Percentiles rank a stretch among this genome's conserved stretches.
Evolutionary conservation across 2,888 invertebrate genomes (phyloP).

Genomic region (Proisotoma minuta): DNA sequence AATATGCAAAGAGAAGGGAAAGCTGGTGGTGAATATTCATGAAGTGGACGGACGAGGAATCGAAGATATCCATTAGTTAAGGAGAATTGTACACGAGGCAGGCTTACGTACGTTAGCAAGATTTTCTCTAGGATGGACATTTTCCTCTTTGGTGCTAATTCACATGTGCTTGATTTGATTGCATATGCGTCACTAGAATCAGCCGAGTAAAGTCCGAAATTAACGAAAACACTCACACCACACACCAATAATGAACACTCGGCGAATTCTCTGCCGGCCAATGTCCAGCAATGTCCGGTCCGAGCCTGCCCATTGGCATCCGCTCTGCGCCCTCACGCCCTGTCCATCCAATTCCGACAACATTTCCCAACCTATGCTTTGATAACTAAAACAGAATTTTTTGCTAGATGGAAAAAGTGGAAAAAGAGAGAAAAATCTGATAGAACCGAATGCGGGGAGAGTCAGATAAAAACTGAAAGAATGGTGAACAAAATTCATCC

Average conservation of each 20-base stretch:
- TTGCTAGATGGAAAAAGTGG: neutral
- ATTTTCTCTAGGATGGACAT: neutral
- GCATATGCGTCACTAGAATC: constrained; percentile 14
- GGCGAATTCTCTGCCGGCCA: too few species aligned
- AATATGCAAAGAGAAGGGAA: too few species aligned
- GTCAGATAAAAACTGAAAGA: constrained; percentile 13
- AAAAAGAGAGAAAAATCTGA: constrained; percentile 2
- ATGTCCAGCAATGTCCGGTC: too few species aligned
- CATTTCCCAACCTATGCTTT: too few species aligned
- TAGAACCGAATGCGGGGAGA: constrained; percentile 8
- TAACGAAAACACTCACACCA: neutral
- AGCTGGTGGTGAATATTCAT: neutral
- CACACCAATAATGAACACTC: neutral
- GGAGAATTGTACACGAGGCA: neutral
- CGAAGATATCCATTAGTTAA: neutral
- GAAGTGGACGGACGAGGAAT: neutral
- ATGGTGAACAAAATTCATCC: constrained; percentile 6
- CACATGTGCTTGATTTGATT: constrained; percentile 6
- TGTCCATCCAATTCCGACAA: too few species aligned
- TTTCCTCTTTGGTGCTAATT: constrained; percentile 2
- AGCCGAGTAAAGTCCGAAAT: constrained; percentile 6
- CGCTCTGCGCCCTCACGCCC: too few species aligned
- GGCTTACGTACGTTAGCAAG: neutral
- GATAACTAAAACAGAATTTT: neutral
- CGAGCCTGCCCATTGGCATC: too few species aligned